phyloP scores from a whole-genome alignment of 2,797 vertebrate genomes.

The Mormyrus proboscirostris region DNA sequence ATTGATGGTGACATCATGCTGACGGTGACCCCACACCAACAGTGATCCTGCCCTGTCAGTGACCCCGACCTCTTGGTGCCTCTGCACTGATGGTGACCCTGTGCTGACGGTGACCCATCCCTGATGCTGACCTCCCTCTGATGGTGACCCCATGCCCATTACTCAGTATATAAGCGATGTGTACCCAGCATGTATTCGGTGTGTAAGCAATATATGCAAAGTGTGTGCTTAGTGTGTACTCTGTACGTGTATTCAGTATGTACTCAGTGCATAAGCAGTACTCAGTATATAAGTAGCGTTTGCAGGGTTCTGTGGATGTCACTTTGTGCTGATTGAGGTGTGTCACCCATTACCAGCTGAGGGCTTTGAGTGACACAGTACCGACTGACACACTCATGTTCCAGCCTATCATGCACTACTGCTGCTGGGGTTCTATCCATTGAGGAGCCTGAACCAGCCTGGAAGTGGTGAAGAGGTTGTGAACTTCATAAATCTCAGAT shows the following conservation, averaged over 20 bases:
- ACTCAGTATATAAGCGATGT: background rate
- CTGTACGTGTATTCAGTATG: background rate
- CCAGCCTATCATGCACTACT: background rate
- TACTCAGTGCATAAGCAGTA: background rate
- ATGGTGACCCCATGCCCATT: background rate
- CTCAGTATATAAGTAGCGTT: background rate
- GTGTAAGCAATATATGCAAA: background rate
- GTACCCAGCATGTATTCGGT: background rate
- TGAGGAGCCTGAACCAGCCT: background rate
- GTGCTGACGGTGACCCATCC: background rate
- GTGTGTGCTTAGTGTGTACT: background rate
- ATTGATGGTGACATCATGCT: too few relatives aligned
- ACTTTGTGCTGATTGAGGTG: background rate
- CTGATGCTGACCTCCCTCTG: background rate
- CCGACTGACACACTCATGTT: background rate
- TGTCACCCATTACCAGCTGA: background rate
- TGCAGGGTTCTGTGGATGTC: background rate
- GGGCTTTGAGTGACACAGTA: background rate
- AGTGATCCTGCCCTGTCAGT: background rate
- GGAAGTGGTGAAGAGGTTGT: background rate
- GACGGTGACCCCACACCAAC: background rate
- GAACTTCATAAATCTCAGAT: background rate
- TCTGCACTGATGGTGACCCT: background rate
- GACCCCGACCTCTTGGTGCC: background rate
- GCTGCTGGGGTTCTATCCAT: background rate